Base-by-base conservation (phyloP, 2,797 vertebrate genomes). In the Cephalopachus bancanus region DNA sequence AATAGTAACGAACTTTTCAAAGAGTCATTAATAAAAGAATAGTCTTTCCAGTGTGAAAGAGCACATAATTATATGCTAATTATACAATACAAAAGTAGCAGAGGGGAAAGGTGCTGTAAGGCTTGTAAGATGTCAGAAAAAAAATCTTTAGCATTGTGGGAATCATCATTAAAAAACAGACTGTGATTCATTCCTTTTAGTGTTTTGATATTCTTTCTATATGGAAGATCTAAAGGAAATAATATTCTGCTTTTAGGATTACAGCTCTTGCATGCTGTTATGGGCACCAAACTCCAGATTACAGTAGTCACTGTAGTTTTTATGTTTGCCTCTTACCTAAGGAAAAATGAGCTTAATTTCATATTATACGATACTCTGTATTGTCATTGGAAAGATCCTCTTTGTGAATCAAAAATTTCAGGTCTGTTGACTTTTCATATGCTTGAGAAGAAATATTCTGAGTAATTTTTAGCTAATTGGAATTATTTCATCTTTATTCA, bases 41-140 rank as follows among this genome's bases (percentile, higher is more conserved):
- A 96, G 69, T 49, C 89, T 95, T 98, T 95, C 90, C 33, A 76
- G 22, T 97, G 83, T 97, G 37, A 97, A 97, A 97, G 88, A 98
- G 76, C 51, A 59, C 37, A 10, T 95, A 92, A 97, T 97, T 96
- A 90, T 93, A 60, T 79, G 67, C 95, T 98, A 96, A 93, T 98
- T 83, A 91, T 97, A 83, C 93, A 94, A 95, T 8, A 26, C 78
- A 95, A 95, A 97, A 97, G 20, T 81, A 65, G 80, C 94, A 96
- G 93, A 74, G 96, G 95, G 74, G 20, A 92, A 97, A 97, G 51
- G 44, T 97, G 86, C 14, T 76, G 19, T 62, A 78, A 17, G 87
- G 22, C 88, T 94, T 91, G 59, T 49, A 64, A 87, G 53, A 95
- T 92, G 92, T 59, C 75, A 97, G 81, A 71, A 19, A 79, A 86